Conservation (phyloP, 2,888 invertebrate genomes). For the Monochamus alternatus region DNA sequence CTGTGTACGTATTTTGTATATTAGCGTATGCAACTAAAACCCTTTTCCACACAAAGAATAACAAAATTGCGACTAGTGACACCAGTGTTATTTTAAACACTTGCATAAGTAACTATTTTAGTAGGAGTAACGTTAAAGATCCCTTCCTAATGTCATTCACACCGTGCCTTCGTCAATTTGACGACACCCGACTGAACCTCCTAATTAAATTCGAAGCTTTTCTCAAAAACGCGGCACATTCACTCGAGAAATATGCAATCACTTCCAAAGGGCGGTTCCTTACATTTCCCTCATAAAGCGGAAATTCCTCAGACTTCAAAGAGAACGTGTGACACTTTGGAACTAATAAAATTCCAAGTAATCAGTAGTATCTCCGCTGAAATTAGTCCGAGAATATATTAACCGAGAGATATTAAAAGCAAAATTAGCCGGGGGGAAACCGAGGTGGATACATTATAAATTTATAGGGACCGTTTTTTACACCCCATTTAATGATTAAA, state of each 20-base stretch:
- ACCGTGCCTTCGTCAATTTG: too few species aligned
- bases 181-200: not conserved
- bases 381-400: conserved; percentile 29
- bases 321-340: conserved; percentile 1
- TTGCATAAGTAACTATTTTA: too few species aligned
- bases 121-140: too few species aligned
- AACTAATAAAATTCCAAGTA: conserved; percentile 27
- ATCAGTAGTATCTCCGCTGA: conserved; percentile 23
- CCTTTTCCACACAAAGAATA: too few species aligned
- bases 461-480: conserved; percentile 61
- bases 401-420: conserved; percentile 41
- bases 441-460: conserved; percentile 56
- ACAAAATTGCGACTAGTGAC: too few species aligned
- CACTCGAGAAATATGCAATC: not conserved
- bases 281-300: not conserved
- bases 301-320: conserved; percentile 17
- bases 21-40: too few species aligned
- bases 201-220: conserved; percentile 1
- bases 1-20: too few species aligned
- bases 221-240: not conserved
- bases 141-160: too few species aligned
- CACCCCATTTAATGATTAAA: conserved; percentile 65
- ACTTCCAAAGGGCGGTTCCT: not conserved
- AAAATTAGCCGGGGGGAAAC: conserved; percentile 35
- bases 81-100: too few species aligned